Evolutionary conservation across 2,888 invertebrate genomes (phyloP), one percentile per base, ranked within the genome.

Genomic region (Bellardia pandia): DNA sequence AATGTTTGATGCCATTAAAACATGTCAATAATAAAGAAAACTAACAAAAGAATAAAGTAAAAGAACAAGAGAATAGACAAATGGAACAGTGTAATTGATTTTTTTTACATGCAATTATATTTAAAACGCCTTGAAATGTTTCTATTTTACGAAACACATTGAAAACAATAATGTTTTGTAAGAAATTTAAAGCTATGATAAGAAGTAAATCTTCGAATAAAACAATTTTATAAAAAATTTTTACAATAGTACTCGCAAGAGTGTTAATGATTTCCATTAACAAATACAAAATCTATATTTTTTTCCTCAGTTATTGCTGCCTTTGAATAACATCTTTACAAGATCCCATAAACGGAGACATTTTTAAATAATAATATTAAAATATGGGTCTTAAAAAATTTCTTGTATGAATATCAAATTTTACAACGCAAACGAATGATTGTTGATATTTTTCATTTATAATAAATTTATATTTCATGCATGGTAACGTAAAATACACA

Each of bases 401-500:
- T 58, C 3, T 16, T 56, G 66, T 66, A 51, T 48, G 30, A 62
- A 62, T 45, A 76, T 51, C 60, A 37, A 45, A 68, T 60, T 58
- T 48, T 72, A 42, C 66, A 16, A 30, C 7, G 13, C 45, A 42
- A 58, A 8, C 16, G 16, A 56, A 56, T 71, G 48, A 69, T 7
- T 60, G 53, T 66, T 80, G 30, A 42, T 60, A 64, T 81, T 72
- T 40, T 51, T n/a, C 33, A 81, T 72, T 81, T 76, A 74, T 81
- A 82, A 78, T 56, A 69, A 81, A 62, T 78, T 81, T 78, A 72
- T 82, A 74, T 77, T 82, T 74, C 68, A 74, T 78, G 72, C 45
- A 81, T 81, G 48, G 37, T 64, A 85, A 77, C 30, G 42, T 79
- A 42, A 37, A 62, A 30, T 33, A 53, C 51, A 77, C 45, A 58